phyloP scores from a whole-genome alignment of 2,888 invertebrate species.

The Drosophila quinaria region DNA sequence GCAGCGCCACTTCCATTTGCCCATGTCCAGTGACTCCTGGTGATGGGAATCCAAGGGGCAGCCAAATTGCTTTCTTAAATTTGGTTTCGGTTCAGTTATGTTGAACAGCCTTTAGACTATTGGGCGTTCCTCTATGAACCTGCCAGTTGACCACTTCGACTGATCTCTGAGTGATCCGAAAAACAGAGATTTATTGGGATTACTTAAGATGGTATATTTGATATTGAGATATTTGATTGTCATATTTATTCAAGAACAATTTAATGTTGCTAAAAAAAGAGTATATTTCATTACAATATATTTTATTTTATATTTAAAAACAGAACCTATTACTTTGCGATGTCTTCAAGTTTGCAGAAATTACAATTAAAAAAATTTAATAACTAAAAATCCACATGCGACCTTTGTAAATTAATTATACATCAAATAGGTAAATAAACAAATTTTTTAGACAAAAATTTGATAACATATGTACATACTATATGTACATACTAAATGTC shows the following conservation, averaged over 20 bases:
- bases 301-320: no score
- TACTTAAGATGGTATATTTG: neutral
- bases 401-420: neutral
- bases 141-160: slow-evolving; percentile 1
- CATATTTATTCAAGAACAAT: neutral
- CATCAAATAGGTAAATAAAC: neutral
- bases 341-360: neutral
- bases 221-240: neutral
- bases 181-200: neutral
- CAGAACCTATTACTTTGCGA: neutral
- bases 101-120: slow-evolving; percentile 8
- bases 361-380: no score
- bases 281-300: neutral
- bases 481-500: no score
- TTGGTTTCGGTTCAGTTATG: slow-evolving; percentile 26
- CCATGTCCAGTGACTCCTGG: slow-evolving; percentile 6
- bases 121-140: slow-evolving; percentile 5
- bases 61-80: slow-evolving; percentile 63
- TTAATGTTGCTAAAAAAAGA: neutral
- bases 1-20: slow-evolving; percentile 45
- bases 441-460: neutral
- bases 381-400: neutral
- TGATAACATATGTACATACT: no score
- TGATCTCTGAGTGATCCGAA: slow-evolving; percentile 10
- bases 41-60: slow-evolving; percentile 1